These are phyloP conservation scores for Suncus etruscus DNA, from an alignment of 2,113 vertebrate species.

Conservation along the genomic window DNA sequence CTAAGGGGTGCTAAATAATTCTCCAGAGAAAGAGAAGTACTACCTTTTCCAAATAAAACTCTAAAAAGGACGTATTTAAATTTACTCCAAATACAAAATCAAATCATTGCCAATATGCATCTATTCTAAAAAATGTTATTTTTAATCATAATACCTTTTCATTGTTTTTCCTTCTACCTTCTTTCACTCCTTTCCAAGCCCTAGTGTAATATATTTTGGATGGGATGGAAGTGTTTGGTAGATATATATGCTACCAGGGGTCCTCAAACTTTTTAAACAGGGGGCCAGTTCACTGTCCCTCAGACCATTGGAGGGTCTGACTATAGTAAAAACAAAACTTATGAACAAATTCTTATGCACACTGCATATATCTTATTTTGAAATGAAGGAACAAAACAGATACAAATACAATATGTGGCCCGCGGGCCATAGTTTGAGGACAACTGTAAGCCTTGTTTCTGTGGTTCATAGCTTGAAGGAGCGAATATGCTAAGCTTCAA, in stretches of 20 bases:
- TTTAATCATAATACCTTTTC: not conserved
- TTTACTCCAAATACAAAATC: not conserved
- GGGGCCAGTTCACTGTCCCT: no score
- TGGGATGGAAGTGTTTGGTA: not conserved
- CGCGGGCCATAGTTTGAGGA: no score
- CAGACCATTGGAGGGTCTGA: no score
- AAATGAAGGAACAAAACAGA: no score
- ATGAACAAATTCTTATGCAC: no score
- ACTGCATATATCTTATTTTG: no score
- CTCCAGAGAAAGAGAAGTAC: constrained; percentile 75
- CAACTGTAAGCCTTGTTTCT: not conserved
- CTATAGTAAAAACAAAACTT: no score
- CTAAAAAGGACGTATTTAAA: not conserved
- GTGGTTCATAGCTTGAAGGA: not conserved
- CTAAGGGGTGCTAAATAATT: constrained; percentile 79
- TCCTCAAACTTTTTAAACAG: no score
- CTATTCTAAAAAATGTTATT: no score
- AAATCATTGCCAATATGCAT: not conserved
- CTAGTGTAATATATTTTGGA: not conserved
- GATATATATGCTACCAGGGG: not conserved
- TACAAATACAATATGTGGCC: no score
- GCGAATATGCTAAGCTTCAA: not conserved
- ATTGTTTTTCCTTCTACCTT: not conserved
- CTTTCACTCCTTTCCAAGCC: not conserved
- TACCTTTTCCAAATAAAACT: constrained; percentile 3